Evolutionary conservation across 64 coral and sea anemone genomes (phyloP).

Genomic region (Exaiptasia diaphana): DNA sequence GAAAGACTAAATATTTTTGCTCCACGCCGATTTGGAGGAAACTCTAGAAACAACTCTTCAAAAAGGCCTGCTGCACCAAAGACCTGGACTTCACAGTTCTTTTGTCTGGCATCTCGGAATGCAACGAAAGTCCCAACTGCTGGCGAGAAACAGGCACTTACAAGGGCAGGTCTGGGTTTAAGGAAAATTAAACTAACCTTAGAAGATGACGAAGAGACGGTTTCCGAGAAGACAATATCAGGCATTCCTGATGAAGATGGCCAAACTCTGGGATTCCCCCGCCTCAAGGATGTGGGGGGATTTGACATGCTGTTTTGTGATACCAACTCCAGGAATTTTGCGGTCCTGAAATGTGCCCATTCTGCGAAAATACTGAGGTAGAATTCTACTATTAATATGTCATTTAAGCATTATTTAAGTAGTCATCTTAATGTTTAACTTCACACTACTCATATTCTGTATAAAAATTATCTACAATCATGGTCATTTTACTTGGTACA

Average conservation of each 20-base stretch:
- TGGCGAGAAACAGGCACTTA: constrained; percentile 21
- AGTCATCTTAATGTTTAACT: too few relatives aligned
- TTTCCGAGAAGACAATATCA: constrained; percentile 54
- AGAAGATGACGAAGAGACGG: constrained; percentile 49
- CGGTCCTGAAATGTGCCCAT: constrained; percentile 13
- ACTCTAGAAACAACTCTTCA: background rate
- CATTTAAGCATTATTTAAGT: too few relatives aligned
- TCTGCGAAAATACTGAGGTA: constrained; percentile 29
- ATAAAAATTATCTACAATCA: too few relatives aligned
- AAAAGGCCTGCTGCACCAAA: background rate
- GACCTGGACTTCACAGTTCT: constrained; percentile 36
- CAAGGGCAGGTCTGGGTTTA: constrained; percentile 50
- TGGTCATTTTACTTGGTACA: too few relatives aligned
- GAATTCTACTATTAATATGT: too few relatives aligned
- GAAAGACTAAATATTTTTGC: background rate
- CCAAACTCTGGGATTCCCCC: constrained; percentile 29
- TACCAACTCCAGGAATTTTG: constrained; percentile 24
- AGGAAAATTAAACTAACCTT: constrained; percentile 55
- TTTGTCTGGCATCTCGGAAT: constrained; percentile 38
- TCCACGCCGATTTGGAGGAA: background rate
- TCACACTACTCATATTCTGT: too few relatives aligned
- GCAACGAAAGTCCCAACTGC: constrained; percentile 32
- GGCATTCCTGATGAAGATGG: background rate
- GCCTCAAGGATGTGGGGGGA: constrained; percentile 20
- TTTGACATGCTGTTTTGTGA: constrained; percentile 58